Evolutionary conservation across 2,888 invertebrate genomes (phyloP).

Genomic region (Lissonota sp.): DNA sequence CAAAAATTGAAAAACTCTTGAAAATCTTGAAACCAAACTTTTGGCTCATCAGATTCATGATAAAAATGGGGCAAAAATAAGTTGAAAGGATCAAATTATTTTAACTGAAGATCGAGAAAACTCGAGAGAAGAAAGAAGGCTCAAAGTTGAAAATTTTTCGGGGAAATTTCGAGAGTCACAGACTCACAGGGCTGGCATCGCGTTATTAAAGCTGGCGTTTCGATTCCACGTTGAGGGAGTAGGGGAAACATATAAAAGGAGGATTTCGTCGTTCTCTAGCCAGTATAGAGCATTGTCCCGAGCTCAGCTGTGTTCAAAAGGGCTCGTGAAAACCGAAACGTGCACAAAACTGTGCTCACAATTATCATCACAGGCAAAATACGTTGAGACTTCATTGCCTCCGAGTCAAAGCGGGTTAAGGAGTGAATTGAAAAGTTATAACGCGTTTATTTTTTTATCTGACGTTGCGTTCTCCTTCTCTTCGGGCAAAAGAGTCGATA

Average conservation of each 20-base stretch:
- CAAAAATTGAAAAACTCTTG: too few relatives aligned
- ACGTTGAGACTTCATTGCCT: not conserved
- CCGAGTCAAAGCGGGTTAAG: conserved; percentile 6
- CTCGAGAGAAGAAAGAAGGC: not conserved
- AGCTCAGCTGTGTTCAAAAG: conserved; percentile 56
- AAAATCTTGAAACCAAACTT: too few relatives aligned
- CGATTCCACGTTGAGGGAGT: conserved; percentile 36
- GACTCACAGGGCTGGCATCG: not conserved
- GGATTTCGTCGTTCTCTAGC: conserved; percentile 46
- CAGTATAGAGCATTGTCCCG: conserved; percentile 57
- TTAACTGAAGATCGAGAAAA: not conserved
- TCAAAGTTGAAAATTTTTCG: not conserved
- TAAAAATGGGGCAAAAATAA: not conserved
- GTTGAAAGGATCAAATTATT: not conserved
- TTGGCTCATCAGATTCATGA: too few relatives aligned
- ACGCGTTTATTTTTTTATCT: conserved; percentile 41
- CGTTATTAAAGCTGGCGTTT: conserved; percentile 1
- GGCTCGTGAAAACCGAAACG: not conserved
- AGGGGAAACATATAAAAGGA: conserved; percentile 60
- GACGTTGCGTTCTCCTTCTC: conserved; percentile 12
- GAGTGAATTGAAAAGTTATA: conserved; percentile 19
- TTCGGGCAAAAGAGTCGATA: conserved; percentile 35
- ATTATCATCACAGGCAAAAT: conserved; percentile 9
- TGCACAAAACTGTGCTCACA: not conserved
- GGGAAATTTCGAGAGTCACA: not conserved